Evolutionary conservation across 2,797 vertebrate genomes (phyloP).

Genomic region (Hafferia zeledoni): DNA sequence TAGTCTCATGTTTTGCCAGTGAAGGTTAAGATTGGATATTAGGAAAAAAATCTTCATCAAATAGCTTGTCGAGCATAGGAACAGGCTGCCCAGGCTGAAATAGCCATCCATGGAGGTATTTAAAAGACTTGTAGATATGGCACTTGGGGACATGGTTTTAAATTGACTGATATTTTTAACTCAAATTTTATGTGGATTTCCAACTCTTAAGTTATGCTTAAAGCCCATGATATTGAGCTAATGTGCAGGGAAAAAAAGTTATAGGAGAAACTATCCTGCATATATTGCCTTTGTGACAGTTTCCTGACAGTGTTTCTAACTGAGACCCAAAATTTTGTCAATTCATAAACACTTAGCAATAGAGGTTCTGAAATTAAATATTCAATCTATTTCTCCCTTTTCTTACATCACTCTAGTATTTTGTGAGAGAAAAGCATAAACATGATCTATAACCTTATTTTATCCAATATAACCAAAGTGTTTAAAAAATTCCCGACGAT

Average conservation of each 20-base stretch:
- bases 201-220: background rate
- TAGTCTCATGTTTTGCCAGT: background rate
- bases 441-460: background rate
- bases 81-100: background rate
- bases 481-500: background rate
- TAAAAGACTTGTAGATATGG: background rate
- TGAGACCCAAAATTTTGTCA: background rate
- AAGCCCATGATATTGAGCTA: background rate
- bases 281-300: background rate
- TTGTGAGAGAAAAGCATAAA: background rate
- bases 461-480: background rate
- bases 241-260: background rate
- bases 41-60: background rate
- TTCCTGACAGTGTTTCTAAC: background rate
- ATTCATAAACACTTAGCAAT: background rate
- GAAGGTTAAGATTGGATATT: background rate
- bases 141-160: background rate
- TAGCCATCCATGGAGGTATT: background rate
- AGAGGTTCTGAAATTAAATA: background rate
- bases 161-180: background rate
- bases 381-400: background rate
- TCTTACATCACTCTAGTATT: background rate
- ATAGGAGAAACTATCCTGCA: rapidly evolving
- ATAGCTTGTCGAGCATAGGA: background rate
- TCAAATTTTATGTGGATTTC: background rate